Evolutionary conservation across 2,797 vertebrate genomes (phyloP).

Genomic region (Sebastiscus albofasciatus): DNA sequence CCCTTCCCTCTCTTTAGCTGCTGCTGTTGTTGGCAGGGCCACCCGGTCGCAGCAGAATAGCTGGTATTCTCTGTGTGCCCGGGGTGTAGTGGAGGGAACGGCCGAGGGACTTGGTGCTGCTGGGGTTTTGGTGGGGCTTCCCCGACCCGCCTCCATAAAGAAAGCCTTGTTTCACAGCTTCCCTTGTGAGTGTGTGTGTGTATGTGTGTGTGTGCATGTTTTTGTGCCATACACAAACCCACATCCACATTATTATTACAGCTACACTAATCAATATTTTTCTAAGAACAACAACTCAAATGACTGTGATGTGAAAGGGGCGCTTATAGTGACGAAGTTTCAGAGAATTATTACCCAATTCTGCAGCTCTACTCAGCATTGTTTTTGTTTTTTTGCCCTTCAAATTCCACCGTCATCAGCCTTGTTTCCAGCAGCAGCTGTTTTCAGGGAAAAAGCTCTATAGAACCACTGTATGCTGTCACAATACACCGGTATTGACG

Average conservation of each 20-base stretch:
- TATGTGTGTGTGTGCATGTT: slow-evolving; percentile 3
- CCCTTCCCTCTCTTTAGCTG: slow-evolving; percentile 70
- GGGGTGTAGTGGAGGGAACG: slow-evolving; percentile 47
- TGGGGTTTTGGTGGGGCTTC: slow-evolving; percentile 77
- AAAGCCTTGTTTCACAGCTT: slow-evolving; percentile 54
- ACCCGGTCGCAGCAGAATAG: slow-evolving; percentile 60
- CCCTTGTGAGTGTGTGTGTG: slow-evolving; percentile 20
- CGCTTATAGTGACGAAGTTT: neutral
- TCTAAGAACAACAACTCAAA: neutral
- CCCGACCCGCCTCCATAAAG: slow-evolving; percentile 66
- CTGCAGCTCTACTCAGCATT: neutral
- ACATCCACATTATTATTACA: slow-evolving; percentile 20
- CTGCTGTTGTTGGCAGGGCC: slow-evolving; percentile 77
- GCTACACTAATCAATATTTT: slow-evolving; percentile 5
- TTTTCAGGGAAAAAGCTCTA: neutral
- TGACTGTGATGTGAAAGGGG: neutral
- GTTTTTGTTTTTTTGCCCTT: neutral
- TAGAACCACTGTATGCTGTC: neutral
- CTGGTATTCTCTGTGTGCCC: slow-evolving; percentile 64
- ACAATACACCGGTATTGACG: too few relatives aligned
- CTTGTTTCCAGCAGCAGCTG: slow-evolving; percentile 1
- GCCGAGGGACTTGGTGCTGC: slow-evolving; percentile 50
- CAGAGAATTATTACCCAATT: neutral
- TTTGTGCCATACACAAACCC: neutral
- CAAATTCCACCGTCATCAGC: neutral